These are phyloP conservation scores for Solenodon paradoxus DNA, from an alignment of 2,113 vertebrate genomes.

Conservation along the genomic window DNA sequence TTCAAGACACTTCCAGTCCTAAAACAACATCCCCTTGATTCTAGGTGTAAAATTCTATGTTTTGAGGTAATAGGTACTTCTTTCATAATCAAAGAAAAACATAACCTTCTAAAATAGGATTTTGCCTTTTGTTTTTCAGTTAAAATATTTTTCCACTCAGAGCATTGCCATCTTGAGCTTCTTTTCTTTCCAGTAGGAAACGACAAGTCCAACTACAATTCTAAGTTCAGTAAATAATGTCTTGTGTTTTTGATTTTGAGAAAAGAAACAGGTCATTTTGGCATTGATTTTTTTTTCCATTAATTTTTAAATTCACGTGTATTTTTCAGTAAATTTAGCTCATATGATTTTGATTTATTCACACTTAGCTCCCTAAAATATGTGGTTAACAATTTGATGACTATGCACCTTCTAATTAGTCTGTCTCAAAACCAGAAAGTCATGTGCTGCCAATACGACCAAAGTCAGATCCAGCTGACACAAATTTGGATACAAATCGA, in stretches of 20 bases:
- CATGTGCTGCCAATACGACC: slow-evolving; percentile 59
- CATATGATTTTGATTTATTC: slow-evolving; percentile 73
- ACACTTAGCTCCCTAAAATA: slow-evolving; percentile 62
- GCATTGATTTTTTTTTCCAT: slow-evolving; percentile 56
- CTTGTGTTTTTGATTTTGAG: slow-evolving; percentile 42
- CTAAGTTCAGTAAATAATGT: slow-evolving; percentile 47
- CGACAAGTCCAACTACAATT: slow-evolving; percentile 27
- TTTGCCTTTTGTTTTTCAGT: neutral
- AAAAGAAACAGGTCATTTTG: slow-evolving; percentile 59
- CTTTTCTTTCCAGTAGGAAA: slow-evolving; percentile 51
- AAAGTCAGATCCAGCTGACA: slow-evolving; percentile 68
- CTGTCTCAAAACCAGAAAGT: slow-evolving; percentile 66
- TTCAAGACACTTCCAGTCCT: neutral
- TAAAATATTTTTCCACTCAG: slow-evolving; percentile 5
- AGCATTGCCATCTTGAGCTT: slow-evolving; percentile 22
- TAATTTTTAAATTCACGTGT: slow-evolving; percentile 61
- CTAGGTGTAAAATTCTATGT: neutral
- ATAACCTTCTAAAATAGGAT: neutral
- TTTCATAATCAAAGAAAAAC: slow-evolving; percentile 14
- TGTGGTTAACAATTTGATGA: slow-evolving; percentile 74
- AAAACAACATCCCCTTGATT: neutral
- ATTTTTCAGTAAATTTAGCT: slow-evolving; percentile 66
- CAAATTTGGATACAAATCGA: slow-evolving; percentile 61
- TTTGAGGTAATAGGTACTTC: neutral
- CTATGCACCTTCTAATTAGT: slow-evolving; percentile 72